Evolutionary conservation across 1,140 invertebrate genomes (phyloP), one percentile per base, ranked within the genome.

Genomic region (Aphidius ervi): DNA sequence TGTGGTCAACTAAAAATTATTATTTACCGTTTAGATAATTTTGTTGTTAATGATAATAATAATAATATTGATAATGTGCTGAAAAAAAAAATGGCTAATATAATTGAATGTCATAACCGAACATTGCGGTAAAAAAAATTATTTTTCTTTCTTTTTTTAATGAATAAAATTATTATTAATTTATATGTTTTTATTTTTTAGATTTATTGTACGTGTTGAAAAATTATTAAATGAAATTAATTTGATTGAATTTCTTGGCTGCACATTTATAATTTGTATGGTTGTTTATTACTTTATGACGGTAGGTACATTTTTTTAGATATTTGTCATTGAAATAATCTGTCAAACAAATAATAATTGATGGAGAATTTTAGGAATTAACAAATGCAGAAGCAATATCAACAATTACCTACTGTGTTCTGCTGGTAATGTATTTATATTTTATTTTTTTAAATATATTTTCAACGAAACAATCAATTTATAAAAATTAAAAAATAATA

Each of bases 1-100:
- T 74, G 68, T 46, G 69, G 70, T 1, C 70, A 74, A 39, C 16
- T 74, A 4, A 57, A 70, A 37, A 67, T 76, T 5, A 10, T 76
- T 6, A 70, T 64, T 6, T 55, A 20, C 20, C 23, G 63, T 49
- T 49, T 64, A 7, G 46, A 61, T 7, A 54, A 46, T 58, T 54
- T 60, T 37, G 9, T 40, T n/a, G 39, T 40, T 4, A 6, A 54
- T 31, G 23, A 23, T 5, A 48, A 46, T 9, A 43, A 6, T 39
- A 7, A 0, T 9, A 46, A 0, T 64, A 68, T 20, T 46, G 56
- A 3, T 31, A 31, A 1, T 31, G 23, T 31, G 2, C 23, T 31
- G 4, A 31, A 31, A 4, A 45, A 7, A 1, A 23, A 43, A 6
- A 65, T 70, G 7, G 31, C 46, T 4, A 48, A 60, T 1, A 70